Conservation (phyloP, 2,888 invertebrate species). For the Cheilosia impressa region DNA sequence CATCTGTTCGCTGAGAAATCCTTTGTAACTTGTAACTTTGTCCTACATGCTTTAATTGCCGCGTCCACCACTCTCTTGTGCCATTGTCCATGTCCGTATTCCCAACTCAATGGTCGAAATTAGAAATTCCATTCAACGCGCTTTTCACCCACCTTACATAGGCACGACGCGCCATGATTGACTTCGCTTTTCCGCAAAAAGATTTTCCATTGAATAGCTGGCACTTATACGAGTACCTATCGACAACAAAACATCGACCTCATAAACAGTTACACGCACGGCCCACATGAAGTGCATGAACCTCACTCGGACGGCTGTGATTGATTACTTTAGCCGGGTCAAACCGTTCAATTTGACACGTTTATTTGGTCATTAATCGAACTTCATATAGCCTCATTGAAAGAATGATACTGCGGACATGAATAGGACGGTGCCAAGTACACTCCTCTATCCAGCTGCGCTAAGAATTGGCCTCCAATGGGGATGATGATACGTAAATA, state of each 20-base stretch:
- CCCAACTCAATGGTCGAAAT: slow-evolving; percentile 26
- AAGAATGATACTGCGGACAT: slow-evolving; percentile 13
- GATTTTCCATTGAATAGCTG: background rate
- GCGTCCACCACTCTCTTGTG: background rate
- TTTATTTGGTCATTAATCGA: slow-evolving; percentile 61
- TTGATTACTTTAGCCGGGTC: slow-evolving; percentile 40
- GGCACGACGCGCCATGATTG: slow-evolving; percentile 8
- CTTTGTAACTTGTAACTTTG: background rate
- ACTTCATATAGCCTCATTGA: slow-evolving; percentile 40
- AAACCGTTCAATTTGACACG: slow-evolving; percentile 53
- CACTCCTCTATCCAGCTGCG: slow-evolving; percentile 40
- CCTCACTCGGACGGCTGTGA: slow-evolving; percentile 26
- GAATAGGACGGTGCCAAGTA: slow-evolving; percentile 9
- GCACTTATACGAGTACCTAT: slow-evolving; percentile 1
- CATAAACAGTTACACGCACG: slow-evolving; percentile 35
- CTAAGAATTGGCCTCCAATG: slow-evolving; percentile 51
- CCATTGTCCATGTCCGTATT: background rate
- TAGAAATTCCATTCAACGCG: slow-evolving; percentile 38
- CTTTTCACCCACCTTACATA: slow-evolving; percentile 18
- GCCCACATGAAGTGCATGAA: slow-evolving; percentile 15
- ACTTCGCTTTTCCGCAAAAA: slow-evolving; percentile 46
- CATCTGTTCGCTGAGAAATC: background rate
- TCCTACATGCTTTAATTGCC: background rate
- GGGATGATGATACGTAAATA: slow-evolving; percentile 31
- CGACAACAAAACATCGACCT: slow-evolving; percentile 24